Evolutionary conservation across 2,888 invertebrate genomes (phyloP).

Genomic region (Melolontha melolontha): DNA sequence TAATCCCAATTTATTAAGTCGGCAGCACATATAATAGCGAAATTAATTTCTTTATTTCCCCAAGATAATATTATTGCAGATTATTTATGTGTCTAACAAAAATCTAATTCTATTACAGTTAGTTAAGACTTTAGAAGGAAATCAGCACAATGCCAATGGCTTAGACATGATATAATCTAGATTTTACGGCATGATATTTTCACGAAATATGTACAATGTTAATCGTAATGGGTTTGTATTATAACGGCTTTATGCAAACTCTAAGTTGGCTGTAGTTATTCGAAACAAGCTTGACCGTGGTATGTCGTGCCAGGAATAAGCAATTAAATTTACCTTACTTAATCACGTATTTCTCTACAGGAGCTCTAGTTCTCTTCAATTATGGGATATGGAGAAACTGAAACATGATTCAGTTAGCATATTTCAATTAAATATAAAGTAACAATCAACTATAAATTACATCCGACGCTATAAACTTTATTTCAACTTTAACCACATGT

Average conservation of each 20-base stretch:
- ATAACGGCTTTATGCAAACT: constrained; percentile 5
- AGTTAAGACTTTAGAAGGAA: too few species aligned
- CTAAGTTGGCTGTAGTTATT: constrained; percentile 16
- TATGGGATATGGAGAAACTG: constrained; percentile 8
- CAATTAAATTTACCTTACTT: constrained; percentile 31
- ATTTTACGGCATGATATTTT: background rate
- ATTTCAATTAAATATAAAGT: constrained; percentile 35
- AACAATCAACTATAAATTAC: constrained; percentile 14
- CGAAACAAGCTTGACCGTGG: constrained; percentile 11
- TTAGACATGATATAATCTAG: background rate
- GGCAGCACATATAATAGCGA: too few species aligned
- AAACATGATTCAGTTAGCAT: constrained; percentile 26
- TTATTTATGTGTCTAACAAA: too few species aligned
- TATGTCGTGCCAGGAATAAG: constrained; percentile 21
- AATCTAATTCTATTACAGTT: too few species aligned
- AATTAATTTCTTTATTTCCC: too few species aligned
- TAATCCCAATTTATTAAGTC: too few species aligned
- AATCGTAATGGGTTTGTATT: background rate
- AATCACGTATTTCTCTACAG: constrained; percentile 10
- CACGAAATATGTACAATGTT: background rate
- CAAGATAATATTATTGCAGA: too few species aligned
- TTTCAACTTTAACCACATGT: too few species aligned
- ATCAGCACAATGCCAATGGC: too few species aligned
- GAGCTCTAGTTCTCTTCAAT: constrained; percentile 12
- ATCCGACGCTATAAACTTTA: background rate